A percentile compares a stretch with the other conserved stretches of the same genome.
phyloP scores from a whole-genome alignment of 2,888 invertebrate species.

The Allophyes oxyacanthae region DNA sequence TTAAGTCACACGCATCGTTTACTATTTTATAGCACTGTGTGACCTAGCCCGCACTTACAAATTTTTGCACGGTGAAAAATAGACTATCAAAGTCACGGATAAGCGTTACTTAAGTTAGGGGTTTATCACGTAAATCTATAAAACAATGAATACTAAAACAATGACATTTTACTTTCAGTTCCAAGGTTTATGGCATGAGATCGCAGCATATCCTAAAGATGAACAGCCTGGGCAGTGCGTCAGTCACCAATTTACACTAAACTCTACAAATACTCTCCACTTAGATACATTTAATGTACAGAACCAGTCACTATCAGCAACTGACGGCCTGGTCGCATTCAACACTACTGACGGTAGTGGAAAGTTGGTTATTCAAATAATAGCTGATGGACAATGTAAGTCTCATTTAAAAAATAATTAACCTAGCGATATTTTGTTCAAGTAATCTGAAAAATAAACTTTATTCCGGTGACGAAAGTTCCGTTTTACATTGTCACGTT shows the following conservation, averaged over 20 bases:
- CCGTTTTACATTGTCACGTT: too few species aligned
- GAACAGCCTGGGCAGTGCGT: slow-evolving; percentile 70
- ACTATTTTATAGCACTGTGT: too few species aligned
- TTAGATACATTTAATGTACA: slow-evolving; percentile 65
- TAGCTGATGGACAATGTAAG: slow-evolving; percentile 26
- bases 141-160: too few species aligned
- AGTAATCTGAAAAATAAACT: background rate
- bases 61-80: too few species aligned
- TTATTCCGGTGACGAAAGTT: too few species aligned
- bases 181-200: slow-evolving; percentile 68
- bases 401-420: background rate
- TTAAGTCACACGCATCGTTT: too few species aligned
- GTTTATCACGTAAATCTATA: too few species aligned
- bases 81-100: too few species aligned
- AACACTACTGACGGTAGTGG: slow-evolving; percentile 63
- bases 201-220: slow-evolving; percentile 68
- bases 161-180: slow-evolving; percentile 57
- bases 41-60: too few species aligned
- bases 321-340: slow-evolving; percentile 57
- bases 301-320: slow-evolving; percentile 55
- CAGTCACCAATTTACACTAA: slow-evolving; percentile 61
- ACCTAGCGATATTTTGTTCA: background rate
- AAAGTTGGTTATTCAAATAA: slow-evolving; percentile 62
- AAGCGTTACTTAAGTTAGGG: too few species aligned
- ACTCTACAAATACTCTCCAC: slow-evolving; percentile 49